phyloP scores from a whole-genome alignment of 2,797 vertebrate genomes.

The Microhierax caerulescens region DNA sequence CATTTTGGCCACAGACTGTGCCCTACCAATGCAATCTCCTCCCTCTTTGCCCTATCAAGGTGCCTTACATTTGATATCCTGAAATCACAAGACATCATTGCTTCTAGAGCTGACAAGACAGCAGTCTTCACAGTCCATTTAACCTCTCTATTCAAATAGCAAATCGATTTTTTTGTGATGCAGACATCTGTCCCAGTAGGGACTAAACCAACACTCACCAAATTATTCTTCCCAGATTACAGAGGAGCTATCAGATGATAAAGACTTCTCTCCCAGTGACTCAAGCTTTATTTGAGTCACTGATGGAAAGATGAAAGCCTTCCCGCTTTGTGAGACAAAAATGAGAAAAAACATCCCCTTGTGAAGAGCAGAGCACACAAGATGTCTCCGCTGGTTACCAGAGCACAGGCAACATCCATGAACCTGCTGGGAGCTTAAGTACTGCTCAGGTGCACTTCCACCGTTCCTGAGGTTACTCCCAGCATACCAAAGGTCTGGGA shows the following conservation, averaged over 20 bases:
- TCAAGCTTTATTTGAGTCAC: constrained; percentile 28
- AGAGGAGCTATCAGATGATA: constrained; percentile 11
- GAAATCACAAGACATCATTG: constrained; percentile 6
- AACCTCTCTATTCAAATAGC: constrained; percentile 41
- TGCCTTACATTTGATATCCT: constrained; percentile 8
- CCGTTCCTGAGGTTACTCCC: background rate
- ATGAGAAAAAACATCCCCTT: background rate
- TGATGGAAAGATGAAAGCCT: constrained; percentile 20
- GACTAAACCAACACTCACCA: constrained; percentile 46
- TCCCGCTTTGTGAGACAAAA: background rate
- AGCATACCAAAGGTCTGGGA: background rate
- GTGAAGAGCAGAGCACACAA: background rate
- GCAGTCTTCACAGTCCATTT: constrained; percentile 58
- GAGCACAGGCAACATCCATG: background rate
- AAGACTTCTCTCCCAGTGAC: constrained; percentile 6
- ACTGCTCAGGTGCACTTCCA: background rate
- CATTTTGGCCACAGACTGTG: background rate
- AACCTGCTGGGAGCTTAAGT: background rate
- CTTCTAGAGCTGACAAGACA: constrained; percentile 18
- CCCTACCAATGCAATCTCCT: background rate
- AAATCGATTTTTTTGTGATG: constrained; percentile 24
- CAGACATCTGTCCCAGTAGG: constrained; percentile 39
- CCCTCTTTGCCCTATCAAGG: background rate
- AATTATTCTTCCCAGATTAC: constrained; percentile 42
- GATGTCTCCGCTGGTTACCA: background rate